Conservation (phyloP, 2,797 vertebrate genomes). For the Melanotaenia nigrans region DNA sequence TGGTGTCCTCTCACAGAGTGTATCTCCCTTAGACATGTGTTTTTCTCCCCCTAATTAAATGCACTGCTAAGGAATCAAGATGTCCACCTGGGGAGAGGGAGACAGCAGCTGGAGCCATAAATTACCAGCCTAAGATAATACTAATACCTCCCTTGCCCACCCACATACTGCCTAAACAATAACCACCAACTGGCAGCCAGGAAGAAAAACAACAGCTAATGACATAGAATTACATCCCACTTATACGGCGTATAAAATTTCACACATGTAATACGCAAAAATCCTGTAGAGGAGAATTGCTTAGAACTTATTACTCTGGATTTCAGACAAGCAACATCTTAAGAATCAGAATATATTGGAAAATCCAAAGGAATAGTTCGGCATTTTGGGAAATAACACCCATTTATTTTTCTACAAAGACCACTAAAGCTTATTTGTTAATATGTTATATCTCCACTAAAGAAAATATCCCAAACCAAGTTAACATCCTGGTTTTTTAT, state of each 20-base stretch:
- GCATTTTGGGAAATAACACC: neutral
- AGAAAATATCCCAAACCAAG: neutral
- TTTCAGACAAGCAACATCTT: conserved; percentile 34
- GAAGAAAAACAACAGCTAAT: conserved; percentile 73
- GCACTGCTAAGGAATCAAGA: conserved; percentile 69
- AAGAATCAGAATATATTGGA: conserved; percentile 20
- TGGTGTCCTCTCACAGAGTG: conserved; percentile 32
- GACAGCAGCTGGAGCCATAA: conserved; percentile 74
- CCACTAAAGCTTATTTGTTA: conserved; percentile 3
- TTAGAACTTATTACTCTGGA: conserved; percentile 37
- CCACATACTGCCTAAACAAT: conserved; percentile 71
- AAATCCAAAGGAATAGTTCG: neutral
- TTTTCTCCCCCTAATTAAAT: conserved; percentile 72
- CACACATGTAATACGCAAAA: conserved; percentile 51
- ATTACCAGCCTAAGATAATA: conserved; percentile 71
- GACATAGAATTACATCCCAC: conserved; percentile 68
- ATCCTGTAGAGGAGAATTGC: conserved; percentile 25
- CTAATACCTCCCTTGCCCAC: conserved; percentile 62
- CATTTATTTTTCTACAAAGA: neutral
- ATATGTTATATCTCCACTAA: neutral
- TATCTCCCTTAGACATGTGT: conserved; percentile 53
- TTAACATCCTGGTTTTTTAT: neutral
- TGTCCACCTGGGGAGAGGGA: conserved; percentile 71
- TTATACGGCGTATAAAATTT: conserved; percentile 48
- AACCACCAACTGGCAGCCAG: conserved; percentile 56